A percentile compares a stretch with the other conserved stretches of the same genome.
Evolutionary conservation across 2,113 vertebrate species (phyloP).

Genomic region (Semnornis frantzii): DNA sequence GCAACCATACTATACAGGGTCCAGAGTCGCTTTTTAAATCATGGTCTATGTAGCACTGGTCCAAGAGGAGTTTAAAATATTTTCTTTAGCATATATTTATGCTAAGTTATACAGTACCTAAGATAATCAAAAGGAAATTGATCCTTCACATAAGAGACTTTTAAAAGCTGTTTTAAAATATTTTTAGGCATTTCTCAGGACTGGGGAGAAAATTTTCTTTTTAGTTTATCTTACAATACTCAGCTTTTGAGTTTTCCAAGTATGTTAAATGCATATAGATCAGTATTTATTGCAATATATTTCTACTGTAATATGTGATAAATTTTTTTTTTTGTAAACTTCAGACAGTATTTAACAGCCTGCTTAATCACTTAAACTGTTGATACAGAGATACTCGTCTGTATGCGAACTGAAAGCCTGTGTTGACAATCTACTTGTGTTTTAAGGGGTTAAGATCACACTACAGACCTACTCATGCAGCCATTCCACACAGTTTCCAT

Average conservation of each 20-base stretch:
- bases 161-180: background rate
- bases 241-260: background rate
- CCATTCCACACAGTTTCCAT: background rate
- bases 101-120: background rate
- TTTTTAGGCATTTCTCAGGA: background rate
- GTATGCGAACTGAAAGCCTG: background rate
- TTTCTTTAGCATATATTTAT: background rate
- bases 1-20: background rate
- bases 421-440: background rate
- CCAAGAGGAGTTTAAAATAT: background rate
- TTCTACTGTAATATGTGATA: background rate
- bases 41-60: background rate
- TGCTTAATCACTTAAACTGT: background rate
- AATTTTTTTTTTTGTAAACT: slow-evolving; percentile 14
- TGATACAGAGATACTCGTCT: background rate
- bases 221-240: background rate
- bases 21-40: background rate
- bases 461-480: background rate
- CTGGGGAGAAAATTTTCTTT: background rate
- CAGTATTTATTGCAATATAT: background rate
- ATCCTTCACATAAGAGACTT: background rate
- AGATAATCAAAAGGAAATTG: background rate
- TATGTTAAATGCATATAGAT: background rate
- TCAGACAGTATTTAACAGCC: background rate
- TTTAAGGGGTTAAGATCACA: background rate